phyloP scores from a whole-genome alignment of 2,113 vertebrate genomes.

The Nanorana parkeri region DNA sequence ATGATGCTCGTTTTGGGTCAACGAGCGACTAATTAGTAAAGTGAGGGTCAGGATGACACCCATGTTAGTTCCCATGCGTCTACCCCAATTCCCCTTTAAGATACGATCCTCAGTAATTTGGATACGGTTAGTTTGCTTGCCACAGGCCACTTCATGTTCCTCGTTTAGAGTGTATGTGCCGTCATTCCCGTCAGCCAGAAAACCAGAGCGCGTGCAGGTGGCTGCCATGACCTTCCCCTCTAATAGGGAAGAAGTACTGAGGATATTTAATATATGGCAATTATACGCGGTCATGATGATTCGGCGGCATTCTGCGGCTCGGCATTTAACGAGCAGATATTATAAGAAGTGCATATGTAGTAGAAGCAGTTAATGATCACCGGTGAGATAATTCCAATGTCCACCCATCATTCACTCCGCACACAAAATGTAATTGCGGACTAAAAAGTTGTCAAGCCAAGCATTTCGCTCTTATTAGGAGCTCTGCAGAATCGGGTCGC shows the following conservation, averaged over 20 bases:
- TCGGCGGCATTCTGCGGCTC: constrained; percentile 8
- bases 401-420: constrained; percentile 42
- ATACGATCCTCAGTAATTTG: not conserved
- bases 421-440: constrained; percentile 38
- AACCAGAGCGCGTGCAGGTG: constrained; percentile 14
- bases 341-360: constrained; percentile 50
- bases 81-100: not conserved
- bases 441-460: constrained; percentile 44
- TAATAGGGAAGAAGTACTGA: constrained; percentile 47
- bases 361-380: constrained; percentile 50
- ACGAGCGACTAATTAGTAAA: too few relatives aligned
- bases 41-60: too few relatives aligned
- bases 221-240: constrained; percentile 45
- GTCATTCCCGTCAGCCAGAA: not conserved
- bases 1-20: too few relatives aligned
- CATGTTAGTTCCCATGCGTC: too few relatives aligned
- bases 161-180: not conserved
- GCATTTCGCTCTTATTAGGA: constrained; percentile 45
- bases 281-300: constrained; percentile 43
- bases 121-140: not conserved
- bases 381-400: constrained; percentile 48
- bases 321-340: constrained; percentile 48
- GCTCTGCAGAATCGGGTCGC: constrained; percentile 30
- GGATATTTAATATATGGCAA: constrained; percentile 37
- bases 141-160: not conserved